Conservation (phyloP, 2,888 invertebrate genomes). For the Neoascia interrupta region DNA sequence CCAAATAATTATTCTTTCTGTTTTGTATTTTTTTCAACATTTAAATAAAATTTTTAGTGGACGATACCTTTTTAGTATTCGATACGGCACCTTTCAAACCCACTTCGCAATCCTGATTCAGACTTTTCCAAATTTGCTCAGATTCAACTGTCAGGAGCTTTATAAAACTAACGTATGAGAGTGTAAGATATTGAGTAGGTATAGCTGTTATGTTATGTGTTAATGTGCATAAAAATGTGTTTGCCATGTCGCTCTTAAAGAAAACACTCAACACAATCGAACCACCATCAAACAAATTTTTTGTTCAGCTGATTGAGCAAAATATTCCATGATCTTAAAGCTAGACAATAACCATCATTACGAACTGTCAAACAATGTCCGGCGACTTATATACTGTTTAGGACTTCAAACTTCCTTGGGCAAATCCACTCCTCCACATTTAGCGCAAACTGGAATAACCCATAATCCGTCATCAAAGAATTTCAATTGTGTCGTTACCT, state of each 20-base stretch:
- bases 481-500: slow-evolving; percentile 29
- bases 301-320: background rate
- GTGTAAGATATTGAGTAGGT: too few species aligned
- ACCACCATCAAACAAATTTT: too few species aligned
- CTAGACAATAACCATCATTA: slow-evolving; percentile 14
- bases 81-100: too few species aligned
- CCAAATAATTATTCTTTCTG: too few species aligned
- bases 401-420: slow-evolving; percentile 55
- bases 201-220: too few species aligned
- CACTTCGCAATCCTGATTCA: background rate
- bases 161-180: too few species aligned
- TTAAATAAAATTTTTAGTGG: too few species aligned
- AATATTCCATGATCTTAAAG: slow-evolving; percentile 6
- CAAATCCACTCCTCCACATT: slow-evolving; percentile 61
- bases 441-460: slow-evolving; percentile 61
- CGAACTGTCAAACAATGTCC: slow-evolving; percentile 37
- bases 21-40: too few species aligned
- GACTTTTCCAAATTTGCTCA: background rate
- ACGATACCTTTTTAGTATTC: too few species aligned
- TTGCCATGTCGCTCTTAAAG: too few species aligned
- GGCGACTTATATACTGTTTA: background rate
- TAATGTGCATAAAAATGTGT: too few species aligned
- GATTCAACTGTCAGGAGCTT: background rate
- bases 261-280: too few species aligned
- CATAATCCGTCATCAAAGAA: slow-evolving; percentile 57